These are phyloP conservation scores for Tyrannus savana DNA, from an alignment of 2,113 vertebrate species.

Conservation along the genomic window DNA sequence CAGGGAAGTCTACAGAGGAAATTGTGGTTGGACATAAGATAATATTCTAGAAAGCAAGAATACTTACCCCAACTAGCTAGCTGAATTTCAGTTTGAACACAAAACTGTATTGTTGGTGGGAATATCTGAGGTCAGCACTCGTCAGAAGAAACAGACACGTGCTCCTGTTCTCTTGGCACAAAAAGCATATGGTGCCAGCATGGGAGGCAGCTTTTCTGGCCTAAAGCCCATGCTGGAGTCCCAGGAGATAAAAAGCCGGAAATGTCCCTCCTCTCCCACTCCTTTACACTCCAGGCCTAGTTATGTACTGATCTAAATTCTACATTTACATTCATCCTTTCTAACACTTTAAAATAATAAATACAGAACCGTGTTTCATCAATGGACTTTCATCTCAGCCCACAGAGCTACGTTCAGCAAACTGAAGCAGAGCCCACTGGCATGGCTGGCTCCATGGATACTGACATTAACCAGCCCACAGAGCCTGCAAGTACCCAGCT, in stretches of 20 bases:
- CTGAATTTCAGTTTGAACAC: neutral
- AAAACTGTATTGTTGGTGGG: neutral
- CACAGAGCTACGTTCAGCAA: neutral
- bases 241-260: neutral
- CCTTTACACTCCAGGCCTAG: neutral
- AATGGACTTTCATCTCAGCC: neutral
- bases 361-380: neutral
- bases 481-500: conserved; percentile 1
- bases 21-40: neutral
- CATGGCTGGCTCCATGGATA: neutral
- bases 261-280: neutral
- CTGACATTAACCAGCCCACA: neutral
- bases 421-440: neutral
- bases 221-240: neutral
- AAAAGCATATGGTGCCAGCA: neutral
- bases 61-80: neutral
- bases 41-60: neutral
- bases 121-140: neutral
- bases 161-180: neutral
- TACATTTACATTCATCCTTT: neutral
- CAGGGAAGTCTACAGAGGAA: neutral
- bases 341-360: neutral
- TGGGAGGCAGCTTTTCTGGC: neutral
- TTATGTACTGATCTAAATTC: neutral
- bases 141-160: neutral